Evolutionary conservation across 2,797 vertebrate species (phyloP).

Genomic region (Chloroceryle amazona): DNA sequence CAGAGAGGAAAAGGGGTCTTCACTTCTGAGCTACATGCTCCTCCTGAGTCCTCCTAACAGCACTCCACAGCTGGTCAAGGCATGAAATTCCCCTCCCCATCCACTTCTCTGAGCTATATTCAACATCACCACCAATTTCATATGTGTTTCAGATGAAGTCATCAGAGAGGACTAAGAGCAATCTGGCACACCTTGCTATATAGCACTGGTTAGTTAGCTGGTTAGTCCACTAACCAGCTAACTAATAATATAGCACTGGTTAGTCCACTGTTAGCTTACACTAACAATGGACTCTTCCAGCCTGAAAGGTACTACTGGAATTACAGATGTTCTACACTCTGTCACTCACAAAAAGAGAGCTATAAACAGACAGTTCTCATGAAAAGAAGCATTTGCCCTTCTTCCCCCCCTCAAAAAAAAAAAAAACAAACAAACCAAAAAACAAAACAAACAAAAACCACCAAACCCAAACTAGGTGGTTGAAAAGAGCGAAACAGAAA

Average conservation of each 20-base stretch:
- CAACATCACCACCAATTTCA: neutral
- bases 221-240: no score
- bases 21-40: neutral
- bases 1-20: neutral
- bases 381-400: neutral
- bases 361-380: neutral
- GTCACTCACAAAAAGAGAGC: neutral
- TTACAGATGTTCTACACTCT: neutral
- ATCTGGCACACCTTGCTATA: neutral
- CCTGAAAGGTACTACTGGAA: neutral
- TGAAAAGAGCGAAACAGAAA: neutral
- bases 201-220: no score
- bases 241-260: no score
- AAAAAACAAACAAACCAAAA: no score
- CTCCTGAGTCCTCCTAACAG: neutral
- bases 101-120: neutral
- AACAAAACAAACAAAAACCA: no score
- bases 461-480: no score
- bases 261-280: no score
- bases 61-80: neutral
- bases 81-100: neutral
- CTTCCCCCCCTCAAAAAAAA: no score
- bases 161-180: neutral
- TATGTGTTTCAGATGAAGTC: neutral
- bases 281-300: neutral